Conservation (phyloP, 1,140 invertebrate species). For the Druon quercuslanigerum region DNA sequence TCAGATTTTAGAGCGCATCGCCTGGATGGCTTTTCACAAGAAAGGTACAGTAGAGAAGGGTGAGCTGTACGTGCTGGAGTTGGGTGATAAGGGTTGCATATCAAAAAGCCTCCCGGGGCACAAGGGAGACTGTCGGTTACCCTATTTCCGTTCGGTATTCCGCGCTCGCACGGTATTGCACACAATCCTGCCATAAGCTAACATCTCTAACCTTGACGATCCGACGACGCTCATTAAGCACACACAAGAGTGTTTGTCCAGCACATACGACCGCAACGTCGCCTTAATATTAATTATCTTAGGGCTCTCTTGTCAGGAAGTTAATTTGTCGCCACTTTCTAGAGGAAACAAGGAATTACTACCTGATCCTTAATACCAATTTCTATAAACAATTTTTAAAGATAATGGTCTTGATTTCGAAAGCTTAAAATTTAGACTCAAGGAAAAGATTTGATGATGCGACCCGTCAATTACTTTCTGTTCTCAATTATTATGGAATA, state of each 20-base stretch:
- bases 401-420: no score
- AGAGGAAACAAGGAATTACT: no score
- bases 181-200: conserved; percentile 41
- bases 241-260: conserved; percentile 38
- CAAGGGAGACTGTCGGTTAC: conserved; percentile 39
- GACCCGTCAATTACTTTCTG: no score
- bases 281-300: conserved; percentile 48
- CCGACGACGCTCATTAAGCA: conserved; percentile 42
- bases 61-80: conserved; percentile 39
- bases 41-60: conserved; percentile 44
- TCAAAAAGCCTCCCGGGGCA: conserved; percentile 40
- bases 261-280: conserved; percentile 39
- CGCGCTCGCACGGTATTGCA: conserved; percentile 47
- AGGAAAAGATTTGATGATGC: no score
- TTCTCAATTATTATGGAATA: no score
- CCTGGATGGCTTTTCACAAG: conserved; percentile 35
- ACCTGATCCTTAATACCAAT: no score
- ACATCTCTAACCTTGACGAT: conserved; percentile 40
- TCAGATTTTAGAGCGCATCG: conserved; percentile 47
- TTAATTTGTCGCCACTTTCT: conserved; percentile 32
- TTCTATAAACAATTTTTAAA: no score
- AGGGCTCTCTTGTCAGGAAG: conserved; percentile 29
- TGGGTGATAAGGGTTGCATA: conserved; percentile 48
- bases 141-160: conserved; percentile 52
- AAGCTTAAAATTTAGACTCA: no score